These are phyloP conservation scores for Poeciliopsis paucimaculata DNA, from an alignment of 2,797 vertebrate genomes.

Conservation along the genomic window DNA sequence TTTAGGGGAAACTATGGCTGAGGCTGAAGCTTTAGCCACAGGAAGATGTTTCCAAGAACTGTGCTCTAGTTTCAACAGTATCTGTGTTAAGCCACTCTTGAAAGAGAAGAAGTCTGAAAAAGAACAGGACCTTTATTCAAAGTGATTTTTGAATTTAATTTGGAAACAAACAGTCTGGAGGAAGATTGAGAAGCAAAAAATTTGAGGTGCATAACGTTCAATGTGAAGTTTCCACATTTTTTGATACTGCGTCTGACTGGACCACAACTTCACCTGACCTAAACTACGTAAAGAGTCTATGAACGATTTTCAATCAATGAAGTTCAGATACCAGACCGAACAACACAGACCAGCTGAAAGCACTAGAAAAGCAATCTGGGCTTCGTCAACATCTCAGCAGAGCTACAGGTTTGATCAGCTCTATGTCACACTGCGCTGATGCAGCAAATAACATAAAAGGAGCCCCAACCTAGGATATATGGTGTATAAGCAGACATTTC, in stretches of 20 bases:
- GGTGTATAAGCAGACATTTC: not conserved
- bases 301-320: not conserved
- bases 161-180: not conserved
- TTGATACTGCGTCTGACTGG: not conserved
- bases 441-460: not conserved
- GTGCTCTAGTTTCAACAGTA: not conserved
- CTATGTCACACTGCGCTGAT: not conserved
- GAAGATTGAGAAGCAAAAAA: not conserved
- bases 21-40: not conserved
- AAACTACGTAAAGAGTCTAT: not conserved
- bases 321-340: not conserved
- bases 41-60: not conserved
- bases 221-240: not conserved
- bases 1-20: not conserved
- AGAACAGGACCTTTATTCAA: not conserved
- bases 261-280: not conserved
- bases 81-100: not conserved
- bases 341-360: not conserved
- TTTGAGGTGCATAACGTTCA: not conserved
- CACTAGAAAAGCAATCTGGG: not conserved
- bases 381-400: not conserved
- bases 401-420: not conserved
- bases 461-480: not conserved
- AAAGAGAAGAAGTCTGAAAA: not conserved
- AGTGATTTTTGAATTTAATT: not conserved